Evolutionary conservation across 2,113 vertebrate species (phyloP).

Genomic region (Monopterus albus): DNA sequence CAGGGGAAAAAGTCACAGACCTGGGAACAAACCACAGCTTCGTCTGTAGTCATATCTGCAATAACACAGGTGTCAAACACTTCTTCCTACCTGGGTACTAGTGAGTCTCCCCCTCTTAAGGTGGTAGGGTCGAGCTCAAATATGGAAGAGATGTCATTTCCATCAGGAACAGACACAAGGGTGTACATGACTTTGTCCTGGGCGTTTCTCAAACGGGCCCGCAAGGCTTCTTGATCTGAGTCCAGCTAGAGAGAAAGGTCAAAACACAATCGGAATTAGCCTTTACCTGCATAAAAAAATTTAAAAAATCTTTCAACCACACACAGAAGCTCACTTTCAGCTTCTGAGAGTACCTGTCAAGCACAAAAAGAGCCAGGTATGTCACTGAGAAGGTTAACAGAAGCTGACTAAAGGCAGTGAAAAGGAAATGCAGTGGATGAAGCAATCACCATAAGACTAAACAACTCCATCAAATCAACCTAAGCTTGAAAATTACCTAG

Average conservation of each 20-base stretch:
- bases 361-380: neutral
- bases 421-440: conserved; percentile 11
- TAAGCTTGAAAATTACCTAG: neutral
- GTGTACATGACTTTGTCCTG: conserved; percentile 97
- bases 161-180: conserved; percentile 95
- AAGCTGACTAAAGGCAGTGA: neutral
- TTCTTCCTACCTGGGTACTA: conserved; percentile 91
- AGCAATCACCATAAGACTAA: neutral
- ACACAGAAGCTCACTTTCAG: conserved; percentile 3
- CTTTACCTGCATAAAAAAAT: neutral
- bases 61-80: neutral
- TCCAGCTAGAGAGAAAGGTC: conserved; percentile 84
- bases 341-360: neutral
- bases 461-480: neutral
- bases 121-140: conserved; percentile 98
- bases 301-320: neutral
- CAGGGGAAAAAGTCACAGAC: conserved; percentile 32
- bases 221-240: conserved; percentile 88
- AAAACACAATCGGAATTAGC: neutral
- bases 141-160: conserved; percentile 98
- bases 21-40: neutral
- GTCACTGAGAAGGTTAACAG: neutral
- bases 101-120: conserved; percentile 94
- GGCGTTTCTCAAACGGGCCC: conserved; percentile 80
- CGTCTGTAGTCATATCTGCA: neutral